Evolutionary conservation across 2,113 vertebrate species (phyloP), one percentile per base, ranked within the genome.

Genomic region (Coryphaenoides rupestris): DNA sequence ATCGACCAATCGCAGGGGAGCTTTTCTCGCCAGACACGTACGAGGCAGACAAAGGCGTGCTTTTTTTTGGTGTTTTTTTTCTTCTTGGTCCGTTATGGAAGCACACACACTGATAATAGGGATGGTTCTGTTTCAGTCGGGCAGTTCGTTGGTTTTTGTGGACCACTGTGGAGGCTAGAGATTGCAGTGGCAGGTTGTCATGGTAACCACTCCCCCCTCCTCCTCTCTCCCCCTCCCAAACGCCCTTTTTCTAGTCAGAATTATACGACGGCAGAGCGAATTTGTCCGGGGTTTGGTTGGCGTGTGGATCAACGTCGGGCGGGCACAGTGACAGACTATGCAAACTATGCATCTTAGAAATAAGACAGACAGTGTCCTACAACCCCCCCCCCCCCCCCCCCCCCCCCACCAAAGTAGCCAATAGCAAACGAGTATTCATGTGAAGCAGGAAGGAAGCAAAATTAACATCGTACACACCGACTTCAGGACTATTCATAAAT

Each of bases 341-440:
- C 76, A 66, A 88, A 87, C 87, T 89, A 90, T 90, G 89, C 90
- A 91, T 88, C 82, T 88, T 84, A 82, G 85, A 81, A 75, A 74
- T 60, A 33, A 73, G 59, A 58, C 67, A 71, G 69, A 74, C 45
- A 45, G 65, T 13, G 73, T 78, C 81, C 82, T 63, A 61, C 77
- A 76, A 76, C 77, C 70, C 60, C 23, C 50, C 15, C 55, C 53
- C 4, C 59, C 22, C 47, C 15, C 50, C 55, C 5, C 52, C 7
- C 6, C 40, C n/a, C 61, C 26, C 47, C 13, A 52, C 50, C 5
- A 0, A 63, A 60, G 54, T 15, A 72, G 69, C 82, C 74, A 77
- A 40, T 40, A 40, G 9, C 33, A 40, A 40, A 40, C 7, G 9
- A 40, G 33, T 7, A 40, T 10, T 40, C 33, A 40, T 12, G 33